phyloP scores from a whole-genome alignment of 2,888 invertebrate genomes.

The Nomada hirtipes region DNA sequence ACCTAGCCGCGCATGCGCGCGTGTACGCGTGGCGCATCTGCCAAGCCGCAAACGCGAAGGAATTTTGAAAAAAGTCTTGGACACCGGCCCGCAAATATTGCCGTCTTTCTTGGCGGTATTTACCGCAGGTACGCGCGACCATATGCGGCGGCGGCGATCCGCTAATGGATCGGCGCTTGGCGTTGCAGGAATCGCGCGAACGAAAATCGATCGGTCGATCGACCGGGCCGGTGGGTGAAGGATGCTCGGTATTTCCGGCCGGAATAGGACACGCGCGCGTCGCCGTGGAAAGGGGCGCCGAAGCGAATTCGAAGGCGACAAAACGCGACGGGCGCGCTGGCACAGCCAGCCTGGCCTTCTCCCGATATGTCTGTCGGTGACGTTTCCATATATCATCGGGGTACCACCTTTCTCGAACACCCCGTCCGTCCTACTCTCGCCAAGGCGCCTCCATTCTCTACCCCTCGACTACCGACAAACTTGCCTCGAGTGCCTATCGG shows the following conservation, averaged over 20 bases:
- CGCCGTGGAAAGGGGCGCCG: slow-evolving; percentile 64
- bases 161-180: slow-evolving; percentile 4
- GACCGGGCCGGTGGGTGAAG: not conserved
- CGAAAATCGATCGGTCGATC: not conserved
- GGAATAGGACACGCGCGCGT: slow-evolving; percentile 56
- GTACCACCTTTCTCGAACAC: slow-evolving; percentile 75
- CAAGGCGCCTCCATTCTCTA: slow-evolving; percentile 54
- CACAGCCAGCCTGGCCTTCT: slow-evolving; percentile 73
- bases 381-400: slow-evolving; percentile 82
- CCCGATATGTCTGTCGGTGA: slow-evolving; percentile 83
- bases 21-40: slow-evolving; percentile 71
- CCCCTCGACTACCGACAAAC: slow-evolving; percentile 69
- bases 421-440: slow-evolving; percentile 66
- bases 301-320: slow-evolving; percentile 77
- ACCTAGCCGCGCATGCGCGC: slow-evolving; percentile 78
- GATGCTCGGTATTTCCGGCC: slow-evolving; percentile 48
- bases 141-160: no score
- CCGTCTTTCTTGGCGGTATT: slow-evolving; percentile 48
- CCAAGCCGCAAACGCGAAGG: slow-evolving; percentile 78
- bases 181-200: not conserved
- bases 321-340: slow-evolving; percentile 73
- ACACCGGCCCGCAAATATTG: slow-evolving; percentile 68
- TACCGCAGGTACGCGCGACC: slow-evolving; percentile 22
- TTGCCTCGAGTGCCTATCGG: slow-evolving; percentile 80
- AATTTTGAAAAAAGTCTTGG: slow-evolving; percentile 77